Evolutionary conservation across 1,140 invertebrate species (phyloP).

Genomic region (Ostrea denselamellosa): DNA sequence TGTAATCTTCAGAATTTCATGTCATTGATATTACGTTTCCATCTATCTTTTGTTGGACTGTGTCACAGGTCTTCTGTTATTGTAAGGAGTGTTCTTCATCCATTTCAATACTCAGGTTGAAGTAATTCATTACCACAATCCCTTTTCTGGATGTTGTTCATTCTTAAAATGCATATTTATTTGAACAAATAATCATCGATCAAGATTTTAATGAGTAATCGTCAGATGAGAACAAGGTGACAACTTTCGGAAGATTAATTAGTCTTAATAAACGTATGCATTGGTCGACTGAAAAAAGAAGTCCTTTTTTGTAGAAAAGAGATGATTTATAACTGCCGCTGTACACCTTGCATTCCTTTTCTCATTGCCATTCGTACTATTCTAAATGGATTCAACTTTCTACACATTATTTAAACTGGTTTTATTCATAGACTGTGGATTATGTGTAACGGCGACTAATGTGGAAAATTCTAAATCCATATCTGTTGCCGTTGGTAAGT

Average conservation of each 20-base stretch:
- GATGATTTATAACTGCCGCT: not conserved
- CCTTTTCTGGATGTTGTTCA: no score
- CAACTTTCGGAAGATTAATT: not conserved
- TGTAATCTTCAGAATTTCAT: no score
- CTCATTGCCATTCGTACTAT: not conserved
- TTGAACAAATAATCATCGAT: not conserved
- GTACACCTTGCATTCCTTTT: not conserved
- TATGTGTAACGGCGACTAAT: not conserved
- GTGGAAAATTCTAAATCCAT: constrained; percentile 11
- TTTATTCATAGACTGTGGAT: not conserved
- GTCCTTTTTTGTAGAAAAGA: no score
- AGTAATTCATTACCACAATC: no score
- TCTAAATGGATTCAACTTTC: not conserved
- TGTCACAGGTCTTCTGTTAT: no score
- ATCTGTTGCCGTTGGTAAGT: constrained; percentile 4
- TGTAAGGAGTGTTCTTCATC: no score
- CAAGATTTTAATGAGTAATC: not conserved
- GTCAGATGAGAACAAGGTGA: not conserved
- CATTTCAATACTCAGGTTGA: no score
- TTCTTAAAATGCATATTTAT: no score
- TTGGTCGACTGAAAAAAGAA: no score
- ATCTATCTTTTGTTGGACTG: no score
- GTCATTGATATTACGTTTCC: no score
- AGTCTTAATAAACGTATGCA: not conserved
- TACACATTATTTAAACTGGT: not conserved